Percentiles rank a stretch among this genome's conserved stretches.
Conservation (phyloP, 1,140 invertebrate genomes). For the Leptopilina clavipes region DNA sequence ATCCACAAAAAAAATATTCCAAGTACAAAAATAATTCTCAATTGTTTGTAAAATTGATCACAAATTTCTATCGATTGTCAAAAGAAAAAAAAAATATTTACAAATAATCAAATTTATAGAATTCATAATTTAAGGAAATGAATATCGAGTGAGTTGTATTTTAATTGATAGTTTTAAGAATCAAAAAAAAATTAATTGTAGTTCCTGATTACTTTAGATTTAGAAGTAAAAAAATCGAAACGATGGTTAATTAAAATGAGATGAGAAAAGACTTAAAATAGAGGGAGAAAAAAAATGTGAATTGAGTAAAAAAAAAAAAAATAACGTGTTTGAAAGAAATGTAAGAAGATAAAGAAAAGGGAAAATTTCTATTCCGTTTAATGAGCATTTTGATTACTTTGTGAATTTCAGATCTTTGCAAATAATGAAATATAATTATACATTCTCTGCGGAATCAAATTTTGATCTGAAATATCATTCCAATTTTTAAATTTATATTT, state of each 20-base stretch:
- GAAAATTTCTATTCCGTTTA: too few species aligned
- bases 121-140: neutral
- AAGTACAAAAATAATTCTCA: slow-evolving; percentile 42
- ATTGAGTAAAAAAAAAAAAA: too few species aligned
- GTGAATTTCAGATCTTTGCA: neutral
- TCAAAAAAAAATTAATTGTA: neutral
- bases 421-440: neutral
- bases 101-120: neutral
- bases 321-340: too few species aligned
- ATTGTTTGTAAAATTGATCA: slow-evolving; percentile 44
- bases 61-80: slow-evolving; percentile 35
- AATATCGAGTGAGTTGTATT: neutral
- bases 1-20: slow-evolving; percentile 34
- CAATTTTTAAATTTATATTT: slow-evolving; percentile 1
- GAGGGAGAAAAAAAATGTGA: neutral
- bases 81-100: slow-evolving; percentile 6
- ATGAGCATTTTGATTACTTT: too few species aligned
- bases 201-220: slow-evolving; percentile 12
- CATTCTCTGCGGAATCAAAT: neutral
- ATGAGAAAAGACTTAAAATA: neutral
- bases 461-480: slow-evolving; percentile 6
- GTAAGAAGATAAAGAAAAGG: too few species aligned
- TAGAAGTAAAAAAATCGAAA: neutral
- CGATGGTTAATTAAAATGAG: neutral
- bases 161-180: neutral